Evolutionary conservation across 2,113 vertebrate genomes (phyloP), one percentile per base, ranked within the genome.

Genomic region (Nipponia nippon): DNA sequence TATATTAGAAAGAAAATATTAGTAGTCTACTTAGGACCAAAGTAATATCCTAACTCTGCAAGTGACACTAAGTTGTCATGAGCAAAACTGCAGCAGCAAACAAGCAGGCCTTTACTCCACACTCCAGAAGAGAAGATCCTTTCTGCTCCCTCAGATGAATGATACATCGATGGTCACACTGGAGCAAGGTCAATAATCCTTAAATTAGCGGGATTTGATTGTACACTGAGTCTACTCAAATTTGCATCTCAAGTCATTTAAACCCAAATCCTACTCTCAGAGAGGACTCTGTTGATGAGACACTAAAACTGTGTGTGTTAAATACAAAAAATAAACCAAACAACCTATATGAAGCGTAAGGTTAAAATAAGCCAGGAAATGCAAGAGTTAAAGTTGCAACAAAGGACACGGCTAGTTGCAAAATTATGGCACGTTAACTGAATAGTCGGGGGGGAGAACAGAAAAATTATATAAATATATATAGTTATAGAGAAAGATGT

Each of bases 21-120:
- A 92, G 27, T 52, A 59, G 47, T 30, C 67, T 80, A 23, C 63
- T 78, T 87, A 83, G 52, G 44, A 49, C 21, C 59, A 75, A 75
- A 87, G 65, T 65, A 84, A 84, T 46, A 79, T 15, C 72, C 49
- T 71, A 80, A 91, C 52, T 89, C 89, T 67, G 38, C 52, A 82
- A 78, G 42, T 50, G 69, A 76, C 46, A 83, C 36, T 55, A 73
- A 94, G 62, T 44, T 53, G 42, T 66, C 88, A 52, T 0, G 23
- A 91, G 42, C 55, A 93, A 90, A 97, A 70, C 82, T 67, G 17
- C 67, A 96, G 63, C 44, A 86, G 66, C 75, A 95, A 94, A 89
- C 67, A 97, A 87, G 72, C 16, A 66, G 62, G 89, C n/a, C 61
- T 93, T 78, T 82, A 90, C 50, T 94, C 1, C 0, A 10, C 34